These are phyloP conservation scores for Aricia artaxerxes DNA, from an alignment of 2,888 invertebrate species.

Conservation along the genomic window DNA sequence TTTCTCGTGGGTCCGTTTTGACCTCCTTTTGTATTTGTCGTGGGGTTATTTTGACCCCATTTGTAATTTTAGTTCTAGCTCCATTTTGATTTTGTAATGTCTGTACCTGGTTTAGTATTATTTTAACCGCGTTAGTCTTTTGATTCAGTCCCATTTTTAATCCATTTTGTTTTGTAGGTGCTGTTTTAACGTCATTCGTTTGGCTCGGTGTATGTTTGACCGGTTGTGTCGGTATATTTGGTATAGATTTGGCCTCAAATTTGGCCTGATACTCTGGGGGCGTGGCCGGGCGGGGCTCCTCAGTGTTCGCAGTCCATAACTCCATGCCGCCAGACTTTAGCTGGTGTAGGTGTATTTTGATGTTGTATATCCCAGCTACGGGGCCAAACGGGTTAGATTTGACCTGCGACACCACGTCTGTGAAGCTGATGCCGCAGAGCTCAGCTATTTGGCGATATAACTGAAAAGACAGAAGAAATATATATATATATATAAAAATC, in stretches of 20 bases:
- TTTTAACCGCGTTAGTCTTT: not conserved
- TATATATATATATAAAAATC: no score
- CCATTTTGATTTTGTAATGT: not conserved
- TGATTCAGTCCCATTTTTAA: not conserved
- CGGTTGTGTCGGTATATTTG: not conserved
- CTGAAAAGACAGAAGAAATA: constrained; percentile 45
- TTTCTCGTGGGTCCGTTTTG: constrained; percentile 5
- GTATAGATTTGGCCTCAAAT: constrained; percentile 40
- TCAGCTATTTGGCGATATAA: constrained; percentile 75
- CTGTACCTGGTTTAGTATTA: not conserved
- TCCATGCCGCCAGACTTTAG: constrained; percentile 55
- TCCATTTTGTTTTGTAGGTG: not conserved
- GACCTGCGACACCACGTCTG: constrained; percentile 72
- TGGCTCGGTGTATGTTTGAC: not conserved
- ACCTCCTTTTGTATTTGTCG: not conserved
- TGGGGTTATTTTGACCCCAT: not conserved
- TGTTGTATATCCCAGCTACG: constrained; percentile 82
- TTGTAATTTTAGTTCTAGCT: not conserved
- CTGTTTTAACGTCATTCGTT: not conserved
- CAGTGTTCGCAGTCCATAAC: constrained; percentile 56
- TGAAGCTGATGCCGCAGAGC: constrained; percentile 61
- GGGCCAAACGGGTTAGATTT: constrained; percentile 79
- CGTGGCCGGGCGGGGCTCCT: constrained; percentile 54
- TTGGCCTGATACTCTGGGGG: constrained; percentile 57
- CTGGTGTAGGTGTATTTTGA: constrained; percentile 68